Conservation (phyloP, 53 echinoderm and acorn worm species). For the Actinopyga echinites region DNA sequence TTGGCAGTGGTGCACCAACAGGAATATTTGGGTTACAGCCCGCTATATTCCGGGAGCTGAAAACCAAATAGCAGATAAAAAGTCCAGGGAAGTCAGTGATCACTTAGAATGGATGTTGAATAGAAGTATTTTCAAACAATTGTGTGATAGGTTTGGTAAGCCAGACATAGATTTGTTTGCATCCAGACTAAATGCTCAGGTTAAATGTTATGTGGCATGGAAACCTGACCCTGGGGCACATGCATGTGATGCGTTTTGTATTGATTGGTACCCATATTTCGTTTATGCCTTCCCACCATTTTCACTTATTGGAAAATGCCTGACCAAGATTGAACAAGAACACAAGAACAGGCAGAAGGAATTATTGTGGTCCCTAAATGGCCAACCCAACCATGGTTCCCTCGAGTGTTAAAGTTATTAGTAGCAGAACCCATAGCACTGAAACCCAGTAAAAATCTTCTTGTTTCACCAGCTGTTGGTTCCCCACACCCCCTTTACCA, state of each 20-base stretch:
- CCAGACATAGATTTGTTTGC: conserved; percentile 72
- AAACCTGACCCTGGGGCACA: conserved; percentile 63
- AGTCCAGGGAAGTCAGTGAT: conserved; percentile 53
- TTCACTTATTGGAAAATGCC: background rate
- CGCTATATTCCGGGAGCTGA: background rate
- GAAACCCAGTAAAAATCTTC: background rate
- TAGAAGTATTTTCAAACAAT: background rate
- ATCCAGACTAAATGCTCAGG: conserved; percentile 58
- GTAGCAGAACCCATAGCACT: conserved; percentile 46
- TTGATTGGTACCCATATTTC: conserved; percentile 40
- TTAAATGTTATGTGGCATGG: conserved; percentile 54
- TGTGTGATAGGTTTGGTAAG: conserved; percentile 20
- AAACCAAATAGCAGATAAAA: conserved; percentile 51
- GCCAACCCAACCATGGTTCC: conserved; percentile 43
- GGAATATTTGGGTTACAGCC: conserved; percentile 55
- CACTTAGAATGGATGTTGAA: conserved; percentile 52
- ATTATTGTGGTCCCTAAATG: conserved; percentile 43
- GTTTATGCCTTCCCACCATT: conserved; percentile 71
- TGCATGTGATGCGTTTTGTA: conserved; percentile 59
- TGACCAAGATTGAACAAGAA: conserved; percentile 15
- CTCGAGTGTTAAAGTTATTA: conserved; percentile 6
- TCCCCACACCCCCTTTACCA: conserved; percentile 48
- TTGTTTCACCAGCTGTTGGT: conserved; percentile 32
- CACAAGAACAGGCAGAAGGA: conserved; percentile 26
- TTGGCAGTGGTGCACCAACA: conserved; percentile 60